A percentile compares a stretch with the other conserved stretches of the same genome.
Evolutionary conservation across 2,888 invertebrate genomes (phyloP).

Genomic region (Ectropis crepuscularia): DNA sequence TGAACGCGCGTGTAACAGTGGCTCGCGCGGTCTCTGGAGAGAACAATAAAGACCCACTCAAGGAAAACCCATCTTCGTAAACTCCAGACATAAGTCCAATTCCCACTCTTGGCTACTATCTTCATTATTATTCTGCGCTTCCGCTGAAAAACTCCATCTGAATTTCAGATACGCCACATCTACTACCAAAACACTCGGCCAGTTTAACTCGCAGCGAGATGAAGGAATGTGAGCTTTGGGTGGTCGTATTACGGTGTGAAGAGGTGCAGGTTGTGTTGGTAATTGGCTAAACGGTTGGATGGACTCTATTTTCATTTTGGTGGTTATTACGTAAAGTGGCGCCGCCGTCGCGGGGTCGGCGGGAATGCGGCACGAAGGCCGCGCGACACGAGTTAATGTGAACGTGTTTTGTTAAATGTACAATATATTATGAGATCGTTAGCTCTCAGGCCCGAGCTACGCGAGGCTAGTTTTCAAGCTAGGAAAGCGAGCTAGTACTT

Average conservation of each 20-base stretch:
- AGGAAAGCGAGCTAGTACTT: no score
- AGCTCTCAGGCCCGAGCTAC: no score
- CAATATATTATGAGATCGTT: no score
- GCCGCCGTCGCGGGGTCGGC: constrained; percentile 38
- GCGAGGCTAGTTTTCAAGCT: no score
- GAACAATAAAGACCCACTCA: neutral
- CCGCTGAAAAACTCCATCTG: constrained; percentile 64
- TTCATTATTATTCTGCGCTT: constrained; percentile 34
- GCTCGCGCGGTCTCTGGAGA: no score
- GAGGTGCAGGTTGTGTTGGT: constrained; percentile 41
- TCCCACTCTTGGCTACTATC: constrained; percentile 25
- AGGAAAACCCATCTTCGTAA: neutral
- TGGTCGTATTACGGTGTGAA: neutral
- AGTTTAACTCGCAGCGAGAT: constrained; percentile 28
- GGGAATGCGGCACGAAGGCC: constrained; percentile 1
- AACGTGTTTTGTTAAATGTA: no score
- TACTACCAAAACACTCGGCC: constrained; percentile 52
- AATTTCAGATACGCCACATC: constrained; percentile 65
- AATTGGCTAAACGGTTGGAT: constrained; percentile 61
- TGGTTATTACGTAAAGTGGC: constrained; percentile 44
- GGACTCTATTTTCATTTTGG: constrained; percentile 65
- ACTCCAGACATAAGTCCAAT: constrained; percentile 20
- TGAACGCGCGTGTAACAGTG: no score
- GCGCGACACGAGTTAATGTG: no score
- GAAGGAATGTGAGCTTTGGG: constrained; percentile 41